Evolutionary conservation across 2,888 invertebrate species (phyloP).

Genomic region (Lagria hirta): DNA sequence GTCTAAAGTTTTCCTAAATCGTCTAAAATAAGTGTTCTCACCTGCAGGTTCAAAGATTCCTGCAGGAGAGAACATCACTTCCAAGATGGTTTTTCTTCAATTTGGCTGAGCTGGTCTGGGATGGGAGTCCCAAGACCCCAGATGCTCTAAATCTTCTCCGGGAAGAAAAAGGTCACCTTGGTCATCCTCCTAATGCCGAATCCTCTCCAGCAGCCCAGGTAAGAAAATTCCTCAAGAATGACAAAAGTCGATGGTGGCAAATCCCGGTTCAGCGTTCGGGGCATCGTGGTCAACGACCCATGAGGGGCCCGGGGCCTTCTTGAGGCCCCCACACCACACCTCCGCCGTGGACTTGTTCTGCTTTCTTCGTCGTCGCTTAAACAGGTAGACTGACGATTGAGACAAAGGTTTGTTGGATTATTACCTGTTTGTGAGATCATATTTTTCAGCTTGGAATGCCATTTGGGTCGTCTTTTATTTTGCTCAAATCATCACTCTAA

Average conservation of each 20-base stretch:
- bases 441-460: too few relatives aligned
- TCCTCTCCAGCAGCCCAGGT: constrained; percentile 2
- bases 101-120: too few relatives aligned
- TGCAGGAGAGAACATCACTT: too few relatives aligned
- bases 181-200: neutral
- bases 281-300: constrained; percentile 44
- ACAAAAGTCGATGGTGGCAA: constrained; percentile 26
- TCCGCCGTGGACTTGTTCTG: constrained; percentile 27
- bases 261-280: constrained; percentile 44
- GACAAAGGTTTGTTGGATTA: too few relatives aligned
- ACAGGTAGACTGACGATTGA: constrained; percentile 25
- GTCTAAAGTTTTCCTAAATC: neutral
- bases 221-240: constrained; percentile 10
- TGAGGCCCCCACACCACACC: constrained; percentile 25
- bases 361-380: constrained; percentile 31
- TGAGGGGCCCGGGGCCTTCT: constrained; percentile 25
- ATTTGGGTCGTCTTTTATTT: too few relatives aligned
- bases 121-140: too few relatives aligned
- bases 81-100: too few relatives aligned
- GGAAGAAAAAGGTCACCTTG: neutral
- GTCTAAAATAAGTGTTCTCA: neutral
- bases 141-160: neutral
- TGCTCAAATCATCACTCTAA: too few relatives aligned
- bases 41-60: neutral
- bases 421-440: neutral